phyloP scores from a whole-genome alignment of 2,888 invertebrate species.

The Tenthredo distinguenda region DNA sequence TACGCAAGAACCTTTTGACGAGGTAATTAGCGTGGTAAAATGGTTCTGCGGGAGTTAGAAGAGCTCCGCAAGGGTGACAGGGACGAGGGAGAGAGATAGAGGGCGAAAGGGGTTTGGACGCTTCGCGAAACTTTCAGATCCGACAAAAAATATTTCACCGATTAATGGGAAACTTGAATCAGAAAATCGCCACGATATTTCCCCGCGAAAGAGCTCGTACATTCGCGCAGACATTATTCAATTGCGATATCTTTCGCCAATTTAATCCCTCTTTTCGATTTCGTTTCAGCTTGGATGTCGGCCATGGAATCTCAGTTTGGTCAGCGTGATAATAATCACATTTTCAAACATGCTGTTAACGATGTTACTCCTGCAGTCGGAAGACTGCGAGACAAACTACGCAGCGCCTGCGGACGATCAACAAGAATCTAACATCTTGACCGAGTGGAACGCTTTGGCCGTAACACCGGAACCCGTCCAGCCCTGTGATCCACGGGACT shows the following conservation, averaged over 20 bases:
- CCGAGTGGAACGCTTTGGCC: not conserved
- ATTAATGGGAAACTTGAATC: conserved; percentile 35
- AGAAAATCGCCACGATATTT: too few species aligned
- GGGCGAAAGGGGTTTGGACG: not conserved
- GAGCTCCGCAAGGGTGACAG: not conserved
- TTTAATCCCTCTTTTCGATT: conserved; percentile 37
- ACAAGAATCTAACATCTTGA: conserved; percentile 47
- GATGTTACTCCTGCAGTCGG: conserved; percentile 80
- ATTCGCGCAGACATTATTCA: too few species aligned
- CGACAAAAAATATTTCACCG: conserved; percentile 29
- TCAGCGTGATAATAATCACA: conserved; percentile 84
- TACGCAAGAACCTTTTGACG: conserved; percentile 61
- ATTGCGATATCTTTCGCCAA: too few species aligned
- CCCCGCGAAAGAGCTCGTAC: not conserved
- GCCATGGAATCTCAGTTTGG: conserved; percentile 85
- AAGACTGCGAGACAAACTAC: conserved; percentile 72
- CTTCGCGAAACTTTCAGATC: not conserved
- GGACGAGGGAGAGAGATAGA: conserved; percentile 5
- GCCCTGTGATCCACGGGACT: conserved; percentile 37
- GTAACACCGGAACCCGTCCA: conserved; percentile 7
- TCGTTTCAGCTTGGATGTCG: conserved; percentile 80
- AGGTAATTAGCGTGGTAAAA: conserved; percentile 62
- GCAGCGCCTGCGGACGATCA: conserved; percentile 57
- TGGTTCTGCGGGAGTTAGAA: conserved; percentile 11
- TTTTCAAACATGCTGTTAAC: conserved; percentile 84